A percentile compares a stretch with the other conserved stretches of the same genome.
Evolutionary conservation across 2,888 invertebrate species (phyloP).

Genomic region (Nomada hirtipes): DNA sequence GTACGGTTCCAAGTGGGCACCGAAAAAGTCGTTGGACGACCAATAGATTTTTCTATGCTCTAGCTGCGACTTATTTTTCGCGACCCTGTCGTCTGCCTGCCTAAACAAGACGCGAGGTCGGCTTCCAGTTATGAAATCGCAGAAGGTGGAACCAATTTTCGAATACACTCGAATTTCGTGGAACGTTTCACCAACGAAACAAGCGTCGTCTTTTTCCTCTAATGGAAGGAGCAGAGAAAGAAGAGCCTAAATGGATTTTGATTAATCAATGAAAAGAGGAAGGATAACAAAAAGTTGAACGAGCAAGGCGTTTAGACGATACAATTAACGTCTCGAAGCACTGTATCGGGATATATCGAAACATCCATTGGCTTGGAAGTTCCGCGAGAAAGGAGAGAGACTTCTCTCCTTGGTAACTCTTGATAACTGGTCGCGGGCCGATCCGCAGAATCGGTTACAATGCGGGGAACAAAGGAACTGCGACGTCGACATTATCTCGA

Average conservation of each 20-base stretch:
- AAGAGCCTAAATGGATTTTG: conserved; percentile 7
- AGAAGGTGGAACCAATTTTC: conserved; percentile 38
- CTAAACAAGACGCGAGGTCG: conserved; percentile 17
- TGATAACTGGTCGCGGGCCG: conserved; percentile 47
- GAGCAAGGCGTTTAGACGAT: conserved; percentile 18
- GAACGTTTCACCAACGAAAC: conserved; percentile 7
- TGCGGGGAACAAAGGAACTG: conserved; percentile 63
- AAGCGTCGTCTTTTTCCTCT: not conserved
- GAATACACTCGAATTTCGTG: not conserved
- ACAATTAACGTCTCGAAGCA: conserved; percentile 36
- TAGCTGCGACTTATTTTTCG: conserved; percentile 30
- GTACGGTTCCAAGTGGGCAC: conserved; percentile 61
- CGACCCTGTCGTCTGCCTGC: conserved; percentile 3
- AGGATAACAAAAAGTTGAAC: not conserved
- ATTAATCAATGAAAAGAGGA: conserved; percentile 1
- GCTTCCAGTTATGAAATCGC: conserved; percentile 36
- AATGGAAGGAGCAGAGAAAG: not conserved
- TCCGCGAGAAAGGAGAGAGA: conserved; percentile 18
- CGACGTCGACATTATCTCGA: conserved; percentile 70
- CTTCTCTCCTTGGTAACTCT: conserved; percentile 43
- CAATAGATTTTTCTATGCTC: conserved; percentile 53
- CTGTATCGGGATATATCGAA: conserved; percentile 28
- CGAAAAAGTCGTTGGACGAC: conserved; percentile 54
- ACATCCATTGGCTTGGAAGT: conserved; percentile 15
- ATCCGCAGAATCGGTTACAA: conserved; percentile 46